Conservation (phyloP, 1,140 invertebrate species). For the Planococcus citri region DNA sequence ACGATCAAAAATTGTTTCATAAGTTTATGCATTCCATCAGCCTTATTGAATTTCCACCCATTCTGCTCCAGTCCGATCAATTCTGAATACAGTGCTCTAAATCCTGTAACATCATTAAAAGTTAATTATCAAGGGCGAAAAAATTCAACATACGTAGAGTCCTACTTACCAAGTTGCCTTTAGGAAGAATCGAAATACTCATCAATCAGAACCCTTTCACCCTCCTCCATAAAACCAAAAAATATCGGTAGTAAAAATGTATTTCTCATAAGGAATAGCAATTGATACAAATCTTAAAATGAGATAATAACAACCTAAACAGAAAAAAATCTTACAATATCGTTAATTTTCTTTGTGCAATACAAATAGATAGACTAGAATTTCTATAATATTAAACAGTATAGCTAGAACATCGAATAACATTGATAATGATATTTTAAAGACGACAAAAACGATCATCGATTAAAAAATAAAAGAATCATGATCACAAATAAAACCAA, state of each 20-base stretch:
- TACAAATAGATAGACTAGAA: conserved; percentile 1
- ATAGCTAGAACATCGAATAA: not conserved
- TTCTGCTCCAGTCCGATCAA: too few species aligned
- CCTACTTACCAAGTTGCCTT: too few species aligned
- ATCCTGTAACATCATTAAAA: too few species aligned
- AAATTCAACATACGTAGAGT: too few species aligned
- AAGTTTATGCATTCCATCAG: too few species aligned
- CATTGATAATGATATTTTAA: not conserved
- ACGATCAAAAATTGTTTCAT: too few species aligned
- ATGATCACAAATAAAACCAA: not conserved
- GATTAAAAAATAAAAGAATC: not conserved
- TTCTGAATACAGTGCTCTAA: too few species aligned
- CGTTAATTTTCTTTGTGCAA: conserved; percentile 7
- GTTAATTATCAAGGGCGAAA: too few species aligned
- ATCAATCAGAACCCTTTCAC: too few species aligned
- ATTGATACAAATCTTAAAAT: not conserved
- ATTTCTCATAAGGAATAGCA: not conserved
- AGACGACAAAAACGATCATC: not conserved
- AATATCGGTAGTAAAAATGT: not conserved
- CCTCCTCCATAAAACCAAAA: too few species aligned
- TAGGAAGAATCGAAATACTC: too few species aligned
- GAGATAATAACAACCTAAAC: not conserved
- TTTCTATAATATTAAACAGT: not conserved
- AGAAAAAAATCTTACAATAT: not conserved
- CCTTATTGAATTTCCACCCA: too few species aligned